Base-by-base conservation (phyloP, 2,797 vertebrate species). In the Cuniculus paca region DNA sequence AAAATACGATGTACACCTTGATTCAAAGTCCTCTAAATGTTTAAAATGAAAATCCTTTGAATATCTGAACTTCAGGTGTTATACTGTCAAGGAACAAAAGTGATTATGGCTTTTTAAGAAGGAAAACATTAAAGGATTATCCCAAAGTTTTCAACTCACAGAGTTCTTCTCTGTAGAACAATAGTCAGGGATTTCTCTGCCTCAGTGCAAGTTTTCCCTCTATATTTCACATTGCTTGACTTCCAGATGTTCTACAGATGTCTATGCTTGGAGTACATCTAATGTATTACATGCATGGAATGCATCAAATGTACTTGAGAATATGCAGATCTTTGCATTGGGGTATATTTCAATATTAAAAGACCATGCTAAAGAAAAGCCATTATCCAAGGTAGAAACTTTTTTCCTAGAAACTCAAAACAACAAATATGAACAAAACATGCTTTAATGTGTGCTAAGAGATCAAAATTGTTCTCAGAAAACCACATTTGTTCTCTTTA, bases 1-100 rank as follows among this genome's bases (percentile, higher is more conserved):
- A 10, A 83, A 83, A 81, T 61, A 82, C 0, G 54, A 60, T 39
- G 31, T 26, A 48, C 12, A 48, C 12, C 60, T 87, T 94, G 70
- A 78, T 0, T 20, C 5, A 19, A 90, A 90, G n/a, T 63, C 34
- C 63, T 79, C 4, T 42, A 80, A 77, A 90, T 6, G 17, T 95
- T 96, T 79, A 79, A 87, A 91, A 95, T 81, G 42, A 75, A 89
- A 95, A 63, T 78, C 50, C 22, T 96, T 91, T 85, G 56, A 79
- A 63, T 48, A 36, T 13, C 42, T 95, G 90, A 95, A 16, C n/a
- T 84, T 68, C n/a, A 82, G 84, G 56, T 90, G 5, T 45, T 70
- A 39, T n/a, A 52, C 13, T 94, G 45, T 74, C 58, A 85, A 93
- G 93, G 24, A 77, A 90, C 42, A 93, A 95, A 87, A 81, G 72